These are phyloP conservation scores for Corapipo altera DNA, from an alignment of 2,113 vertebrate genomes.

Conservation along the genomic window DNA sequence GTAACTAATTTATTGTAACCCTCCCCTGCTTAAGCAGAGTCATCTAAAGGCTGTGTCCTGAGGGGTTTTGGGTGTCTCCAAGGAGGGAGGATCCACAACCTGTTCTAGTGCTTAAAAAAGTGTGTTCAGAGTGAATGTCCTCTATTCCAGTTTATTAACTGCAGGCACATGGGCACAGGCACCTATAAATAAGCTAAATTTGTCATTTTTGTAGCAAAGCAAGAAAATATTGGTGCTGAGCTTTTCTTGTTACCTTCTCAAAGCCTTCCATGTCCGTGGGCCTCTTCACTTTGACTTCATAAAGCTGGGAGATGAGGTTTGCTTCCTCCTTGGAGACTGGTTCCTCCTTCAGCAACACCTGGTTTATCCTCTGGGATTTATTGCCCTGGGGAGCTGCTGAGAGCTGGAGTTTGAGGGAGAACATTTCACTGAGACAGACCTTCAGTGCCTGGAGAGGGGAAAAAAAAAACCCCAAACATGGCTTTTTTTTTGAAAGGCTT, in stretches of 20 bases:
- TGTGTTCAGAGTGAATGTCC: not conserved
- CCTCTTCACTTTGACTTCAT: constrained; percentile 58
- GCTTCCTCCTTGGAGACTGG: not conserved
- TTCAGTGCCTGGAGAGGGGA: constrained; percentile 72
- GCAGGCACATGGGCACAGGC: not conserved
- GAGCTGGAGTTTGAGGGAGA: constrained; percentile 69
- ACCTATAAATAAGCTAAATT: not conserved
- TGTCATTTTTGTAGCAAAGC: not conserved
- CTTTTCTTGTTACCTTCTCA: constrained; percentile 70
- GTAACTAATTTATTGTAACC: not conserved
- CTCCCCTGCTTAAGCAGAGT: not conserved
- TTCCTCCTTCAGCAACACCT: constrained; percentile 21
- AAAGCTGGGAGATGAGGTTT: constrained; percentile 57
- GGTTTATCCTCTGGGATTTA: not conserved
- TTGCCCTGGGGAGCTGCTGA: constrained; percentile 12
- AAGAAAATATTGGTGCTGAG: not conserved
- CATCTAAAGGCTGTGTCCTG: not conserved
- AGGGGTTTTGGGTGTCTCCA: not conserved
- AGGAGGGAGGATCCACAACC: too few relatives aligned
- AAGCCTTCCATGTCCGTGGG: constrained; percentile 13
- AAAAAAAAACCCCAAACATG: not conserved
- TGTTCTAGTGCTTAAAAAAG: not conserved
- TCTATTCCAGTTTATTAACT: not conserved
- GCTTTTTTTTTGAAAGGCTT: too few relatives aligned
- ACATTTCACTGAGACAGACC: constrained; percentile 77